Evolutionary conservation across 2,888 invertebrate species (phyloP), one percentile per base, ranked within the genome.

Genomic region (Drosophila incognita): DNA sequence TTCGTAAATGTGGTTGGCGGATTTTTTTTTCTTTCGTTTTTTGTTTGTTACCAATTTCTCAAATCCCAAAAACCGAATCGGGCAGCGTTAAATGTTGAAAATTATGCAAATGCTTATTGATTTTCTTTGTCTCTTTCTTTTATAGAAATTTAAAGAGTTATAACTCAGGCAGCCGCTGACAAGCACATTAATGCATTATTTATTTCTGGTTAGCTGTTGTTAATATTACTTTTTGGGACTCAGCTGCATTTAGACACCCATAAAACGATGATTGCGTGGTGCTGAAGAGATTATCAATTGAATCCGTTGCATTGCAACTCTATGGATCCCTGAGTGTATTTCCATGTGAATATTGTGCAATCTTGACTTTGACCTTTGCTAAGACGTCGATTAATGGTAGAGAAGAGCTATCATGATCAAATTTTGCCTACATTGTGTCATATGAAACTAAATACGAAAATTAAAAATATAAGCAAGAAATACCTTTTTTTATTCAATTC

Each of bases 1-100:
- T 86, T 87, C 89, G 88, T 85, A 89, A 89, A 77, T 60, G 72
- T 77, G 74, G 89, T 82, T 84, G 88, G 90, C 85, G 83, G 85
- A 84, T 81, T 84, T 76, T 51, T 51, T 35, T 66, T 48, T 48
- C 57, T 31, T 56, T 46, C 40, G 5, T 31, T 48, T 56, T 59
- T 52, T 76, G 49, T 51, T 78, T 57, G 36, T 60, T 68, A 52
- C 56, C 73, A 54, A 62, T 59, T 76, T 69, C 59, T 49, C 49
- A 40, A 69, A 56, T n/a, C 21, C 59, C 29, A 29, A 29, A 69
- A 67, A 54, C 42, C 18, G 40, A 73, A 67, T 58, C 52, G 38
- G 52, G 46, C 65, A 72, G 69, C 72, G 68, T 80, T 11, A 83
- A 86, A 69, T 83, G 74, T 88, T 76, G 67, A 73, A 87, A 75